Base-by-base conservation (phyloP, 2,113 vertebrate genomes). In the Bostrychus sinensis region DNA sequence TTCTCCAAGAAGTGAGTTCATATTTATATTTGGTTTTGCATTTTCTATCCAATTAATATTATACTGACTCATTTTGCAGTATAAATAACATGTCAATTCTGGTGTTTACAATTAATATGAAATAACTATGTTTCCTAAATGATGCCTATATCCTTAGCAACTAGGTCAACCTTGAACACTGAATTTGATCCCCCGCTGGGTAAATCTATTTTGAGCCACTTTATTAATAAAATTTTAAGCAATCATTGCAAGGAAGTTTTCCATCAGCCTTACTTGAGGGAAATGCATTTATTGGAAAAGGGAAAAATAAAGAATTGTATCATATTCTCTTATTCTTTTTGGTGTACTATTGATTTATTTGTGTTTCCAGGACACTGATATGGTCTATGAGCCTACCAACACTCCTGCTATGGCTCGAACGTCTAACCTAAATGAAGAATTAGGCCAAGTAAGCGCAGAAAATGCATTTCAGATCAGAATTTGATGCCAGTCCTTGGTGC, bases 371-470 rank as follows among this genome's bases (percentile, higher is more conserved):
- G 97, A 99, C 81, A 91, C 94, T 8, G 97, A 99, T 66, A 98
- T 99, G 97, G 92, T 92, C 37, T 98, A 98, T 41, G 96, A 98
- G 84, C 93, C 92, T 65, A 96, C 94, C 0, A 96, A 97, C 86
- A 98, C 96, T 38, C 92, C 95, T 55, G 96, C 97, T 0, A 95
- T 98, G 96, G 97, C 97, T 73, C 94, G 97, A 46, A 99, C 97
- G 8, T 99, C 97, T 48, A 99, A 98, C 81, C 93, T 99, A 50
- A 99, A 99, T 74, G 97, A 99, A 86, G 97, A 99, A 66, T 89
- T 99, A 53, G 97, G 97, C 66, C 97, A 98, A 95, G 97, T 98
- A 84, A 82, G 26, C n/a, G 8, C 1, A 11, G 9, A 46, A 10
- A 14, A 16, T 2, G 14, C 7, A 17, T 51, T 30, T 30, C 26